Conservation (phyloP, 2,888 invertebrate genomes). For the Anagyrus pseudococci region DNA sequence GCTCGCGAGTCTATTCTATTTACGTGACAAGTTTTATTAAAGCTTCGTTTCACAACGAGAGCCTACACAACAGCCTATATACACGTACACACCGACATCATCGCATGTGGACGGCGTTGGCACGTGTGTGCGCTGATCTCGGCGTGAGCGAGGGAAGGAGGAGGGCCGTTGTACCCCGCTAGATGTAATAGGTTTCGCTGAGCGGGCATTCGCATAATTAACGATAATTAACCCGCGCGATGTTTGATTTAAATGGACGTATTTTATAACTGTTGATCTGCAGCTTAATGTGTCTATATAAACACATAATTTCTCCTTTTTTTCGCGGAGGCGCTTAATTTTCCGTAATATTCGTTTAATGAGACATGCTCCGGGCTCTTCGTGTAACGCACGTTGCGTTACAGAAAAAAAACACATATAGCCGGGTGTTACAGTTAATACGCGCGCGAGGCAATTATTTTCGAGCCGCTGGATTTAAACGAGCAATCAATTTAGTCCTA, state of each 20-base stretch:
- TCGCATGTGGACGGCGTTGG: not conserved
- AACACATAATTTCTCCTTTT: too few species aligned
- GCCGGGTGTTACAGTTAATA: too few species aligned
- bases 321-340: too few species aligned
- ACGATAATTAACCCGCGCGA: not conserved
- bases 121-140: too few species aligned
- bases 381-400: too few species aligned
- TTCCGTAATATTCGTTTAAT: not conserved
- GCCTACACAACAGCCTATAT: not conserved
- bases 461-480: too few species aligned
- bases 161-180: too few species aligned
- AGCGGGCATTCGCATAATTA: not conserved
- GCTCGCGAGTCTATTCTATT: constrained; percentile 22
- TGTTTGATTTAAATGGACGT: not conserved
- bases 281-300: too few species aligned
- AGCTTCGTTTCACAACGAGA: constrained; percentile 15
- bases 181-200: not conserved
- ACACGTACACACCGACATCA: not conserved
- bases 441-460: too few species aligned
- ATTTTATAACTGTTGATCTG: not conserved
- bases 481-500: too few species aligned
- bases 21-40: constrained; percentile 34
- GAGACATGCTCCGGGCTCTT: not conserved
- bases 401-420: too few species aligned
- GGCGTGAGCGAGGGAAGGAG: too few species aligned